Evolutionary conservation across 2,888 invertebrate genomes (phyloP).

Genomic region (Drosophila pullipes): DNA sequence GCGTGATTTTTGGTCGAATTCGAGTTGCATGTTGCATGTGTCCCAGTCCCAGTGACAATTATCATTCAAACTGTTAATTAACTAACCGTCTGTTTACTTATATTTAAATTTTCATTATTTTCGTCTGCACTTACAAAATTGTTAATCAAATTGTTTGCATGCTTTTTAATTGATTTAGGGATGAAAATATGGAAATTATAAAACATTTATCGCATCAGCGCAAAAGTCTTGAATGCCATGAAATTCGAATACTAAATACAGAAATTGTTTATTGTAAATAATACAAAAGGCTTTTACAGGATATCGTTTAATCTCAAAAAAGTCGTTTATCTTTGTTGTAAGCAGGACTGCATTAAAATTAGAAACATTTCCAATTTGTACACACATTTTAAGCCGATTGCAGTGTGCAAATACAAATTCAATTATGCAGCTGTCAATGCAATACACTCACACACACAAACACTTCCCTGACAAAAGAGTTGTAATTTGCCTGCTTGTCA

Average conservation of each 20-base stretch:
- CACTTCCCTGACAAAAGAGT: background rate
- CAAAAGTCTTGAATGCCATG: background rate
- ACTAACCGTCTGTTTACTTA: slow-evolving; percentile 62
- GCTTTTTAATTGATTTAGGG: background rate
- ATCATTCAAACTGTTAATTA: slow-evolving; percentile 77
- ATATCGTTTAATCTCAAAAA: background rate
- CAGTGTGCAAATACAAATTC: background rate
- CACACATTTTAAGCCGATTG: background rate
- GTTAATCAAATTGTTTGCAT: background rate
- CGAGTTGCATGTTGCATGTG: background rate
- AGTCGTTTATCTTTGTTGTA: background rate
- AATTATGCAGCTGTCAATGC: slow-evolving; percentile 23
- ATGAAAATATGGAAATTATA: background rate
- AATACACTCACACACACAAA: background rate
- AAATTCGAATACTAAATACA: background rate
- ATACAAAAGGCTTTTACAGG: background rate
- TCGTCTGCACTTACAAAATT: slow-evolving; percentile 28
- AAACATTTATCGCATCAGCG: background rate
- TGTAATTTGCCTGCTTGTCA: slow-evolving; percentile 49
- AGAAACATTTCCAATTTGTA: background rate
- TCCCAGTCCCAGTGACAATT: slow-evolving; percentile 36
- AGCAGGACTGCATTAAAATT: background rate
- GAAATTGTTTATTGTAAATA: background rate
- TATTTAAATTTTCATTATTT: slow-evolving; percentile 66
- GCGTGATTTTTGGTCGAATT: slow-evolving; percentile 72